A percentile compares a stretch with the other conserved stretches of the same genome.
phyloP scores from a whole-genome alignment of 2,797 vertebrate species.

The Eulemur albifrons region DNA sequence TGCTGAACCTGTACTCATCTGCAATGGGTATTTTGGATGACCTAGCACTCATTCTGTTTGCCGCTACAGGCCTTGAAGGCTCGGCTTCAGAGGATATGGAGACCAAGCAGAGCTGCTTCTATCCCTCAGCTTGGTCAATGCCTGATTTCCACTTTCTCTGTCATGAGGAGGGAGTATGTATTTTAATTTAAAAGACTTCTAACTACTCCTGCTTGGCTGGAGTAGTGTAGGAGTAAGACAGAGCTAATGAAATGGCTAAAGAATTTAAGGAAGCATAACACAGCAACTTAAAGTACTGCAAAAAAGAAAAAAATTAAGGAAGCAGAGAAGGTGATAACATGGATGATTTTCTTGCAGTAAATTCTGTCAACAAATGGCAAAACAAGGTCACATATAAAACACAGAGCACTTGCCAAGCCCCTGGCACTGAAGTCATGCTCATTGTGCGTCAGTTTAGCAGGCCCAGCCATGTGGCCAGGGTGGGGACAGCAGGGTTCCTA shows the following conservation, averaged over 20 bases:
- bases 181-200: constrained; percentile 20
- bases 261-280: not conserved
- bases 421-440: not conserved
- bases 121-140: not conserved
- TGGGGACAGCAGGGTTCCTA: not conserved
- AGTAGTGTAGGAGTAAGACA: not conserved
- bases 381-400: not conserved
- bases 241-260: not conserved
- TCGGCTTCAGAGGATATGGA: not conserved
- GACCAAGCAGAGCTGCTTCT: not conserved
- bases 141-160: not conserved
- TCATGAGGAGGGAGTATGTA: not conserved
- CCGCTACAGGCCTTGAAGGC: not conserved
- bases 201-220: not conserved
- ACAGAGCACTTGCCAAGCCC: not conserved
- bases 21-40: not conserved
- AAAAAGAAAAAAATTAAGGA: not conserved
- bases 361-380: constrained; percentile 11
- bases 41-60: not conserved
- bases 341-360: constrained; percentile 6
- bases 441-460: not conserved
- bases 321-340: not conserved
- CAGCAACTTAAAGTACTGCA: not conserved
- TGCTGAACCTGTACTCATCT: not conserved
- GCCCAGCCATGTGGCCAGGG: not conserved